phyloP scores from a whole-genome alignment of 2,113 vertebrate species.

The Butorides virescens region DNA sequence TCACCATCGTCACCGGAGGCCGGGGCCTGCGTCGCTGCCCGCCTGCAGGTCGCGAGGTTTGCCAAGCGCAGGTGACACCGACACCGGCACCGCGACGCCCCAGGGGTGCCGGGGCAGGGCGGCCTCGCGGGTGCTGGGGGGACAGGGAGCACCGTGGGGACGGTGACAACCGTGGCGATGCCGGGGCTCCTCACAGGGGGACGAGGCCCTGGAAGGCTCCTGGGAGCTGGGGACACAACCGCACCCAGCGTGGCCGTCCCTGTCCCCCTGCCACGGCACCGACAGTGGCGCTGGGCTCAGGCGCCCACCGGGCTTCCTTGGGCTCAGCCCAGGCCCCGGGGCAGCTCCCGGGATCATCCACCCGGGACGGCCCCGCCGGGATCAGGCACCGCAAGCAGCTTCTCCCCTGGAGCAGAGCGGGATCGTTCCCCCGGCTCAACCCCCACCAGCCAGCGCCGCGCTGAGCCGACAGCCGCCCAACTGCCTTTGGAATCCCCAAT shows the following conservation, averaged over 20 bases:
- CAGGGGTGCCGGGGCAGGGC: fast-evolving
- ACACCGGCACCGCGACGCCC: fast-evolving
- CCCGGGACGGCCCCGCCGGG: fast-evolving
- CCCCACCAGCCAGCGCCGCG: fast-evolving
- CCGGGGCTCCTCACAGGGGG: fast-evolving
- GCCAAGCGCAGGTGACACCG: neutral
- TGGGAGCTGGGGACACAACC: neutral
- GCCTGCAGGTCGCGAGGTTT: fast-evolving
- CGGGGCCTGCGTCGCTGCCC: fast-evolving
- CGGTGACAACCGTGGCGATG: neutral
- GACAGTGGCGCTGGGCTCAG: too few relatives aligned
- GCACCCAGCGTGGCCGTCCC: too few relatives aligned
- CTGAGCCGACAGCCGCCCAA: neutral
- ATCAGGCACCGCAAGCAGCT: neutral
- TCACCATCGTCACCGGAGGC: fast-evolving
- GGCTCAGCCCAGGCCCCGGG: neutral
- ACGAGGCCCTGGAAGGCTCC: neutral
- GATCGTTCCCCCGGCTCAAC: neutral
- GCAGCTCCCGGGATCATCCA: neutral
- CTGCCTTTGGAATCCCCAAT: neutral
- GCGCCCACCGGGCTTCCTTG: neutral
- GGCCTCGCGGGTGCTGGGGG: neutral
- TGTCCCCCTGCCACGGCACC: neutral
- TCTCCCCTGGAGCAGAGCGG: fast-evolving
- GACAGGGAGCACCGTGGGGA: fast-evolving